Evolutionary conservation across 2,888 invertebrate species (phyloP).

Genomic region (Oxycera nigricornis): DNA sequence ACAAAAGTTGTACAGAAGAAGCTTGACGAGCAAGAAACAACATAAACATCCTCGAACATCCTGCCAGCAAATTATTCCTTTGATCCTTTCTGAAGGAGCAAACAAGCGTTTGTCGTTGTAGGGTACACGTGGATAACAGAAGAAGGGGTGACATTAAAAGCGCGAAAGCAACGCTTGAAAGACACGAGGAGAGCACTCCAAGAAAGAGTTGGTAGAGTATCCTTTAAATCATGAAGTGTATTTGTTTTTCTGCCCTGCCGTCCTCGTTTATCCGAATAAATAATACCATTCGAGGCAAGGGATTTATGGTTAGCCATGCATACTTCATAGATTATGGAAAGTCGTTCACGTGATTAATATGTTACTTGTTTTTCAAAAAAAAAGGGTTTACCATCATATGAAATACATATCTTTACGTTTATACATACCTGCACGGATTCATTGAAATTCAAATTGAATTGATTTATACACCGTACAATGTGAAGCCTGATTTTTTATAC

Average conservation of each 20-base stretch:
- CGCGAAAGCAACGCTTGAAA: slow-evolving; percentile 13
- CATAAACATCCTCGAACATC: slow-evolving; percentile 29
- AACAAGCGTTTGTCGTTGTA: slow-evolving; percentile 11
- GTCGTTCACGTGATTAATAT: not conserved
- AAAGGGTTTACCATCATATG: too few relatives aligned
- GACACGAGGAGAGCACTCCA: not conserved
- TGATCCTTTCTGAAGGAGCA: slow-evolving; percentile 34
- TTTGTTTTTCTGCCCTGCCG: not conserved
- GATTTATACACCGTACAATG: too few relatives aligned
- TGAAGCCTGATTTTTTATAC: too few relatives aligned
- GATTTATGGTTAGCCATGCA: not conserved
- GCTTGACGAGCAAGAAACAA: slow-evolving; percentile 10
- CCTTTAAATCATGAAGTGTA: slow-evolving; percentile 12
- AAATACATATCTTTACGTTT: too few relatives aligned
- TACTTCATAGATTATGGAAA: slow-evolving; percentile 16
- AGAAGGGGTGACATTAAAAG: slow-evolving; percentile 8
- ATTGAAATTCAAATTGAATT: too few relatives aligned
- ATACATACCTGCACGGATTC: too few relatives aligned
- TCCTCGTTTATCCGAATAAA: not conserved
- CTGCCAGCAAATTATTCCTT: slow-evolving; percentile 39
- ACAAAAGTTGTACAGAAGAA: not conserved
- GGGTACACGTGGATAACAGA: slow-evolving; percentile 2
- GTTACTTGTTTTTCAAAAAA: not conserved
- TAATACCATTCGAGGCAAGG: not conserved
- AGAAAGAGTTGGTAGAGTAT: not conserved